phyloP scores from a whole-genome alignment of 2,797 vertebrate species.

The Gallirallus australis region DNA sequence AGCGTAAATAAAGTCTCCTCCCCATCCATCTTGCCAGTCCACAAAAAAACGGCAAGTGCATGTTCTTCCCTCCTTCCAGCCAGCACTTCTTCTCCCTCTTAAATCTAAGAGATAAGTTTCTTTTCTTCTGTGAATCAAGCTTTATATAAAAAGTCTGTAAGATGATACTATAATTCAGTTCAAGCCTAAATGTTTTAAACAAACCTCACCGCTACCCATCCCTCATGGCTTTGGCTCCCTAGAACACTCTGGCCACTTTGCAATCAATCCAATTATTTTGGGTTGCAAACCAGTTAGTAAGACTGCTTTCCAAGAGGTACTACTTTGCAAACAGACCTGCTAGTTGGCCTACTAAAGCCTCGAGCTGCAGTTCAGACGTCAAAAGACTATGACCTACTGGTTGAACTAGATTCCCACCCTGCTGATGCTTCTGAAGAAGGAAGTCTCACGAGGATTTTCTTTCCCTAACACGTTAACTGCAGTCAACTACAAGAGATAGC shows the following conservation, averaged over 20 bases:
- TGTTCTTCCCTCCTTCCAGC: background rate
- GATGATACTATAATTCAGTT: background rate
- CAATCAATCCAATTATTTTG: background rate
- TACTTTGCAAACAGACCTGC: background rate
- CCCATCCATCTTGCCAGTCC: background rate
- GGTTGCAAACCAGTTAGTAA: background rate
- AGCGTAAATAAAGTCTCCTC: background rate
- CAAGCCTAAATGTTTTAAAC: background rate
- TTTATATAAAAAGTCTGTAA: background rate
- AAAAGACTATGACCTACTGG: background rate
- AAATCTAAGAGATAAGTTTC: background rate
- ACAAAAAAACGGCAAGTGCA: background rate
- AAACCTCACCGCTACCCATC: background rate
- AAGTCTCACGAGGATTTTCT: background rate
- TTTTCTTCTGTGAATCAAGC: background rate
- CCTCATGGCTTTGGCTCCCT: background rate
- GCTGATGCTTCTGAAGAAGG: background rate
- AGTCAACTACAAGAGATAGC: background rate
- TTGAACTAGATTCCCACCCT: background rate
- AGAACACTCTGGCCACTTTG: background rate
- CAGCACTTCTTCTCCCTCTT: background rate
- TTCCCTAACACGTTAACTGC: background rate
- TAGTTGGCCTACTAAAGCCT: background rate
- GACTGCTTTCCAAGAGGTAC: background rate
- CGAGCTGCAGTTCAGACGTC: background rate